phyloP scores from a whole-genome alignment of 2,888 invertebrate species.

The Drosophila peninsularis region DNA sequence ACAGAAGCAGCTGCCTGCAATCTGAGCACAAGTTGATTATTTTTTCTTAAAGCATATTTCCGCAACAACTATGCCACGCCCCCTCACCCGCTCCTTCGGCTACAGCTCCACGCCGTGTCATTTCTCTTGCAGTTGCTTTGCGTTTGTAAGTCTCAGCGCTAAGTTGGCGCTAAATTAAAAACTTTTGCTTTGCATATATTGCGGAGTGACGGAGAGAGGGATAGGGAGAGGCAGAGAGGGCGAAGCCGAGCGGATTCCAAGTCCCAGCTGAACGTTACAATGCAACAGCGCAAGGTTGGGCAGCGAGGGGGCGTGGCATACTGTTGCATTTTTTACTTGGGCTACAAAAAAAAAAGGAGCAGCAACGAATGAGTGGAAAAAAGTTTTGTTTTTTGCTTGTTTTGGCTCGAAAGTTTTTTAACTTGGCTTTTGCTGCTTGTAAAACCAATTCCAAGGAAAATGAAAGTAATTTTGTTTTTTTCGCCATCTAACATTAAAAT shows the following conservation, averaged over 20 bases:
- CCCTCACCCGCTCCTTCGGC: no score
- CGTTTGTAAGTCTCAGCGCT: slow-evolving; percentile 70
- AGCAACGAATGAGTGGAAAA: slow-evolving; percentile 23
- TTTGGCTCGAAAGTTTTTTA: slow-evolving; percentile 62
- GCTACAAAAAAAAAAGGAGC: neutral
- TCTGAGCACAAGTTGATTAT: slow-evolving; percentile 71
- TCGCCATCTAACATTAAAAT: slow-evolving; percentile 72
- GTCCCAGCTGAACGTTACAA: slow-evolving; percentile 49
- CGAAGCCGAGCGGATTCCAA: neutral
- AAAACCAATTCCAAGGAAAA: slow-evolving; percentile 78
- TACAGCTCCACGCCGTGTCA: slow-evolving; percentile 30
- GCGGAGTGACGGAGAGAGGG: slow-evolving; percentile 41
- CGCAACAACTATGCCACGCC: slow-evolving; percentile 31
- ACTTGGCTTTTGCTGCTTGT: slow-evolving; percentile 66
- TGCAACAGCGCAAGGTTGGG: slow-evolving; percentile 40
- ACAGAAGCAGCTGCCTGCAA: slow-evolving; percentile 21
- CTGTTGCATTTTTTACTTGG: slow-evolving; percentile 66
- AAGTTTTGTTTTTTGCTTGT: slow-evolving; percentile 55
- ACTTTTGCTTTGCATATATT: slow-evolving; percentile 80
- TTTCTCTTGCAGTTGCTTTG: slow-evolving; percentile 73
- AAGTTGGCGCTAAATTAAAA: slow-evolving; percentile 81
- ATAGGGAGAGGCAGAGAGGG: slow-evolving; percentile 13
- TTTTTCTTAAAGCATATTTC: slow-evolving; percentile 75
- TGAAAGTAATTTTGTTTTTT: slow-evolving; percentile 72
- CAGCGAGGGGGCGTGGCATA: neutral